These are phyloP conservation scores for Globodera rostochiensis DNA, from an alignment of 1,140 invertebrate genomes.

Conservation along the genomic window DNA sequence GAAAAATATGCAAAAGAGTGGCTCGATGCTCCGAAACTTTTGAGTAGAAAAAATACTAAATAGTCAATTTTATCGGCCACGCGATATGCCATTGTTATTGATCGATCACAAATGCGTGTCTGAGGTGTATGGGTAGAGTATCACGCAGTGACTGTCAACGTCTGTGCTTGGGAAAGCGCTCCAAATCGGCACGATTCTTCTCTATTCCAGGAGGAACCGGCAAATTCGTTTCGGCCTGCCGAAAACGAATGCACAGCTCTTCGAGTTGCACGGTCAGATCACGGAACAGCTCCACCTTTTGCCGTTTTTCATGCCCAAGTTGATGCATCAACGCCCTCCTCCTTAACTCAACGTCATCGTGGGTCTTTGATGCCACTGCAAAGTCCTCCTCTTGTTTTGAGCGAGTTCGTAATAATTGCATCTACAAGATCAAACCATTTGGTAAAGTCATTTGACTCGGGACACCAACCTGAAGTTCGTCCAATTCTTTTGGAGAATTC, in stretches of 20 bases:
- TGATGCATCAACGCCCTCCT: not conserved
- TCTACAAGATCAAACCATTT: not conserved
- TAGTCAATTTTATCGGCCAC: no score
- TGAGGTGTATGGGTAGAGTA: not conserved
- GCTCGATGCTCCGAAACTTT: no score
- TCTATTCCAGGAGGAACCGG: not conserved
- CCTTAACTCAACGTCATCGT: conserved; percentile 22
- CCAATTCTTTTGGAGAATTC: conserved; percentile 8
- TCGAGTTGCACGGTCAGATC: not conserved
- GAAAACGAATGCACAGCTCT: not conserved
- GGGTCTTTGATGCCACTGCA: conserved; percentile 12
- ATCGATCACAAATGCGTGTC: no score
- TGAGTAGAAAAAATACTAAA: no score
- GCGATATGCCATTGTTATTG: no score
- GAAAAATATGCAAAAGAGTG: no score
- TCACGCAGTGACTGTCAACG: not conserved
- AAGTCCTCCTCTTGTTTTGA: conserved; percentile 29
- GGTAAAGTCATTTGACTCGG: not conserved
- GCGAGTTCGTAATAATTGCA: conserved; percentile 16
- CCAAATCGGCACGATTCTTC: not conserved
- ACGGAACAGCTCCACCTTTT: not conserved
- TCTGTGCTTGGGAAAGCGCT: not conserved
- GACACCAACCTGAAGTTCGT: conserved; percentile 6
- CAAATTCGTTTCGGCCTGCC: not conserved
- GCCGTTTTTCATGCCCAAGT: not conserved